Evolutionary conservation across 2,888 invertebrate genomes (phyloP).

Genomic region (Eristalinus aeneus): DNA sequence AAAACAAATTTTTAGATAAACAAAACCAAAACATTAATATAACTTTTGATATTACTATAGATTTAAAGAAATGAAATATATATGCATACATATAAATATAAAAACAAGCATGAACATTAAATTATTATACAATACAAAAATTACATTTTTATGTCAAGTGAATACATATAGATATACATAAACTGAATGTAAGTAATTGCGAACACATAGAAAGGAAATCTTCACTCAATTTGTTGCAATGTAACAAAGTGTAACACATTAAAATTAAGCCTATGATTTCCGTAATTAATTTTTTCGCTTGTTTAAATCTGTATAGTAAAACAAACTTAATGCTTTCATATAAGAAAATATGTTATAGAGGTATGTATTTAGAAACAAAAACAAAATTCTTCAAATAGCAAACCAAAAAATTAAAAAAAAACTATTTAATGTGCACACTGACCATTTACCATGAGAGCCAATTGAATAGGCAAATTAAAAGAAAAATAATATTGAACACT

Average conservation of each 20-base stretch:
- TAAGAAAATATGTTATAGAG: constrained; percentile 29
- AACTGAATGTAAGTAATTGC: constrained; percentile 1
- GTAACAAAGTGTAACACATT: constrained; percentile 4
- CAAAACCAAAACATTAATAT: constrained; percentile 52
- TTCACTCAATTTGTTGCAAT: constrained; percentile 34
- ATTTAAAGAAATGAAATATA: constrained; percentile 50
- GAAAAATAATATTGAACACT: background rate
- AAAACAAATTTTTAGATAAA: constrained; percentile 57
- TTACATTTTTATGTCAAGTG: constrained; percentile 28
- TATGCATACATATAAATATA: constrained; percentile 39
- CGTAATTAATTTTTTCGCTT: constrained; percentile 21
- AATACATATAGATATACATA: background rate
- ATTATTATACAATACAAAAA: background rate
- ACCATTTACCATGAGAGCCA: constrained; percentile 63
- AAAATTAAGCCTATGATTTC: constrained; percentile 2
- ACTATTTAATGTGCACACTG: constrained; percentile 60
- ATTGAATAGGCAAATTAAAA: constrained; percentile 49
- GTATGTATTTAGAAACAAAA: background rate
- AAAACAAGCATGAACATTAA: background rate
- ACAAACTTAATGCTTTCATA: constrained; percentile 27
- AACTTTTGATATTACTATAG: constrained; percentile 71
- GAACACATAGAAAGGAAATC: background rate
- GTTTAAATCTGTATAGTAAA: constrained; percentile 44
- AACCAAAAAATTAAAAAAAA: constrained; percentile 43
- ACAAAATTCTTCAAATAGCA: background rate